Evolutionary conservation across 2,797 vertebrate genomes (phyloP).

Genomic region (Chelmon rostratus): DNA sequence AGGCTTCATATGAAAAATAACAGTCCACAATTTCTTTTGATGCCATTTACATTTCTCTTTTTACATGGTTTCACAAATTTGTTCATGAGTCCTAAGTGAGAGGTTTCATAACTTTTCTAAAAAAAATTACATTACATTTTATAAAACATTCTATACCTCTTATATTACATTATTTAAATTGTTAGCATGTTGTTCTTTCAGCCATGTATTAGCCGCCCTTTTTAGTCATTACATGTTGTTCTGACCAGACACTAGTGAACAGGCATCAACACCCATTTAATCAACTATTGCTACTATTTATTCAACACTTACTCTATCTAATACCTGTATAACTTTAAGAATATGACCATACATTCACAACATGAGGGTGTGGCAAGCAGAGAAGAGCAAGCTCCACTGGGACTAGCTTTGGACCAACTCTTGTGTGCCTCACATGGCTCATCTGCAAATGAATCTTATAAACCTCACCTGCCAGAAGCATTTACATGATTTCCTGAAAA

Average conservation of each 20-base stretch:
- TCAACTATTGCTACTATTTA: not conserved
- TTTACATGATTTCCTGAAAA: not conserved
- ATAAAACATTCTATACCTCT: not conserved
- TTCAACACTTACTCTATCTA: not conserved
- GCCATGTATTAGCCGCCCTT: not conserved
- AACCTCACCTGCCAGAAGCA: not conserved
- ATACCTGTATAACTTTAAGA: too few species aligned
- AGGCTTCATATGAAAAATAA: not conserved
- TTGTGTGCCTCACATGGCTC: not conserved
- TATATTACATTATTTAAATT: too few species aligned
- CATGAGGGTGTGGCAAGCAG: not conserved
- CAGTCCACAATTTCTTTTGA: not conserved
- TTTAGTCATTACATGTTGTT: not conserved
- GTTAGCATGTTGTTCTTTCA: not conserved
- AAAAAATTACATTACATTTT: not conserved
- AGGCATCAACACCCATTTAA: too few species aligned
- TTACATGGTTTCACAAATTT: too few species aligned
- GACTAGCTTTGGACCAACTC: not conserved
- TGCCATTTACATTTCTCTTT: not conserved
- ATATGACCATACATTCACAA: not conserved
- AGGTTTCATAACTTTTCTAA: not conserved
- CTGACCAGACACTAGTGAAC: not conserved
- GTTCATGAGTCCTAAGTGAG: not conserved
- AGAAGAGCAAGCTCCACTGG: not conserved
- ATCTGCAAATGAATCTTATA: not conserved